Evolutionary conservation across 2,113 vertebrate genomes (phyloP).

Genomic region (Electrona antarctica): DNA sequence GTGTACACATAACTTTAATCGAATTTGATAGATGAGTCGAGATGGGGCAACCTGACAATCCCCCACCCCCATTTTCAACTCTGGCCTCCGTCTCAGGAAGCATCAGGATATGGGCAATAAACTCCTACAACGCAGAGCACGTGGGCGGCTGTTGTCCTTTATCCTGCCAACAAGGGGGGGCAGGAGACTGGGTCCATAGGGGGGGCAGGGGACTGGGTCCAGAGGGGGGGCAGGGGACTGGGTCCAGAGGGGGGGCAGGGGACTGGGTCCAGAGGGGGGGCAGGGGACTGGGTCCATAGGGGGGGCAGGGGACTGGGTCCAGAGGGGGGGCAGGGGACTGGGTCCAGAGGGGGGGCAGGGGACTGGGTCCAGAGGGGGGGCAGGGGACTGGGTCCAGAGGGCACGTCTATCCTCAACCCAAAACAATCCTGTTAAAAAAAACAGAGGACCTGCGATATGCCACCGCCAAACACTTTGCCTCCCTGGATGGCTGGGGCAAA

Average conservation of each 20-base stretch:
- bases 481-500: too few species aligned
- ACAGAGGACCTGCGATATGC: constrained; percentile 22
- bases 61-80: constrained; percentile 35
- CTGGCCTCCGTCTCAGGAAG: constrained; percentile 21
- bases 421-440: constrained; percentile 47
- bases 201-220: constrained; percentile 42
- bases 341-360: constrained; percentile 51
- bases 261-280: constrained; percentile 47
- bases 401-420: constrained; percentile 52
- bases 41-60: not conserved
- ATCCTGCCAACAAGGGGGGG: constrained; percentile 59
- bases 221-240: constrained; percentile 46
- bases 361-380: constrained; percentile 47
- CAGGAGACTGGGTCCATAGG: constrained; percentile 55
- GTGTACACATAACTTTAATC: not conserved
- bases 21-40: not conserved
- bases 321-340: constrained; percentile 46
- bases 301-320: constrained; percentile 40
- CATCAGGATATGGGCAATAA: constrained; percentile 58
- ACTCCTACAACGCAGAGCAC: constrained; percentile 55
- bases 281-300: constrained; percentile 45
- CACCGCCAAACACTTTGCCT: constrained; percentile 2
- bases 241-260: constrained; percentile 51
- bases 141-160: constrained; percentile 54
- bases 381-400: constrained; percentile 55